Percentiles rank a stretch among this genome's conserved stretches.
phyloP scores from a whole-genome alignment of 2,113 vertebrate species.

The Amblyornis subalaris region DNA sequence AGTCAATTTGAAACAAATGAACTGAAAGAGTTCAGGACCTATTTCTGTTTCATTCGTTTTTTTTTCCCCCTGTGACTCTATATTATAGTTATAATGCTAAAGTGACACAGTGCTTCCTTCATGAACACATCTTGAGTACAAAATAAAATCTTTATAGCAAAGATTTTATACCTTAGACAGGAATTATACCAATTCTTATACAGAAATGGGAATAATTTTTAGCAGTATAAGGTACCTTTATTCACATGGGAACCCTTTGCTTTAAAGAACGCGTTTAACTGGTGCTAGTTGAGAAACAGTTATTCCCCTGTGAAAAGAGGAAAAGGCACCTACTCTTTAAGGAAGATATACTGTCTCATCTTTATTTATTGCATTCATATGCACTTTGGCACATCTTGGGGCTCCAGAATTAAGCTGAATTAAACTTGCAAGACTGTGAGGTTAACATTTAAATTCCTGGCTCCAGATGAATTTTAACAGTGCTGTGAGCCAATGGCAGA shows the following conservation, averaged over 20 bases:
- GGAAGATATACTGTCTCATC: background rate
- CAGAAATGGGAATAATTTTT: background rate
- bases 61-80: rapidly evolving
- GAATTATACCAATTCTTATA: rapidly evolving
- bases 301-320: background rate
- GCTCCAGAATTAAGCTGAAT: background rate
- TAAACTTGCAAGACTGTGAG: background rate
- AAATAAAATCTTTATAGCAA: background rate
- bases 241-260: background rate
- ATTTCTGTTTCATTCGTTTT: background rate
- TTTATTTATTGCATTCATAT: background rate
- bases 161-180: background rate
- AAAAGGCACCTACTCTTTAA: background rate
- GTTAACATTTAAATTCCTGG: background rate
- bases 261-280: background rate
- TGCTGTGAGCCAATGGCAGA: background rate
- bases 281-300: background rate
- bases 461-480: background rate
- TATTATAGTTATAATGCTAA: background rate
- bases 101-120: background rate
- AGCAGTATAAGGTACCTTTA: background rate
- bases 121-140: background rate
- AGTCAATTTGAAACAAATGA: background rate
- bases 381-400: background rate
- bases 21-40: background rate